phyloP scores from a whole-genome alignment of 2,113 vertebrate genomes.

The Istiophorus platypterus region DNA sequence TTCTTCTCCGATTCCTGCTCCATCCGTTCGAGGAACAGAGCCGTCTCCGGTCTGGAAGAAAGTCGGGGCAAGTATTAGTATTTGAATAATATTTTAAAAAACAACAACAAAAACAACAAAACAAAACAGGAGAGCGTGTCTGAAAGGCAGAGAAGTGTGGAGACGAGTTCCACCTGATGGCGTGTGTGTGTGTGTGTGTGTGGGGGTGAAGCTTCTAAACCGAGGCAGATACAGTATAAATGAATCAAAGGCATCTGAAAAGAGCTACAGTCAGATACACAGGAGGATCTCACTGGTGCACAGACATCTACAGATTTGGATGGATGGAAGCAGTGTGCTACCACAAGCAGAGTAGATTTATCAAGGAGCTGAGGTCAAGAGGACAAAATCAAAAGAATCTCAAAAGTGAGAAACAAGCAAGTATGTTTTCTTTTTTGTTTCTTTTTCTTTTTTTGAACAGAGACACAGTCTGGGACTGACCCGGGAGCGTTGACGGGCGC shows the following conservation, averaged over 20 bases:
- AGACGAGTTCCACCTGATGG: constrained; percentile 11
- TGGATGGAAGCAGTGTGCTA: not conserved
- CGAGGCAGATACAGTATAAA: constrained; percentile 6
- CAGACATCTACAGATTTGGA: not conserved
- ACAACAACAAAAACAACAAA: no score
- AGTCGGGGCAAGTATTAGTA: constrained; percentile 22
- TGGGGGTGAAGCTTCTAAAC: constrained; percentile 2
- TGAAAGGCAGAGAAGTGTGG: not conserved
- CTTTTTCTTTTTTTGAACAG: no score
- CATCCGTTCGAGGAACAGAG: constrained; percentile 89
- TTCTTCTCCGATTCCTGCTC: constrained; percentile 93
- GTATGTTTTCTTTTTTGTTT: no score
- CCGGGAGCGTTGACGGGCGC: constrained; percentile 84
- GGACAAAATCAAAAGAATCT: not conserved
- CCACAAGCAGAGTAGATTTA: not conserved
- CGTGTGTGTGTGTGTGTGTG: no score
- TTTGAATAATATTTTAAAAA: no score
- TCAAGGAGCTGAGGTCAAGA: not conserved
- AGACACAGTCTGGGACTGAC: constrained; percentile 77
- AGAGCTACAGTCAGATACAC: not conserved
- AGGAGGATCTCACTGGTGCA: not conserved
- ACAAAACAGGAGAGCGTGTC: constrained; percentile 8
- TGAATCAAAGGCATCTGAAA: constrained; percentile 29
- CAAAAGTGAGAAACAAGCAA: not conserved
- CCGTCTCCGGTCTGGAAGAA: constrained; percentile 88